Conservation (phyloP, 2,113 vertebrate genomes). For the Gnathonemus echidnorhynchus region DNA sequence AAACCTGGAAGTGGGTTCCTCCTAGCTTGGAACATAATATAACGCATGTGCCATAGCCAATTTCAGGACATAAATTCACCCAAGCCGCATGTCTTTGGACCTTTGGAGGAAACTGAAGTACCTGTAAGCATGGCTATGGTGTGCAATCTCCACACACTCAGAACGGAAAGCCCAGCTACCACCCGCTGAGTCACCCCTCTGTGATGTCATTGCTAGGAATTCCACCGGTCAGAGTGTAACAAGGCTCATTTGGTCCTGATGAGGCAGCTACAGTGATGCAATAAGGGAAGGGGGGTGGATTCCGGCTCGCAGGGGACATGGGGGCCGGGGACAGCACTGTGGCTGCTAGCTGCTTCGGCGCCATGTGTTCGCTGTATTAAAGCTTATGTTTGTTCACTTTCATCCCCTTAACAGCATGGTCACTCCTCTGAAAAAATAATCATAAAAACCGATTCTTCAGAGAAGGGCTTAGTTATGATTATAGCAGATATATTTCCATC, state of each 20-base stretch:
- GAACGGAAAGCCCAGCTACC: background rate
- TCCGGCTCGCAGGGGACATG: conserved; percentile 36
- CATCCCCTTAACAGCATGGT: background rate
- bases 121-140: background rate
- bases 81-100: background rate
- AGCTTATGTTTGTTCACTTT: background rate
- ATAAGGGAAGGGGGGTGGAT: conserved; percentile 14
- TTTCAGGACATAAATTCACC: background rate
- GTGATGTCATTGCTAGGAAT: conserved; percentile 44
- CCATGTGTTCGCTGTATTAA: background rate
- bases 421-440: background rate
- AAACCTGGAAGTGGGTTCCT: background rate
- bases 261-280: conserved; percentile 46
- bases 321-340: background rate
- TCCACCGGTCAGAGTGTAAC: conserved; percentile 38
- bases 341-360: background rate
- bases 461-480: background rate
- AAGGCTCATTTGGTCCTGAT: conserved; percentile 59
- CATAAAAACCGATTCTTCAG: conserved; percentile 3
- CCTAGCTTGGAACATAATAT: background rate
- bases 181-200: conserved; percentile 28
- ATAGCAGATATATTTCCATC: background rate
- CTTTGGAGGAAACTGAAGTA: background rate
- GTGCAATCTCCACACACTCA: background rate
- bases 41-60: background rate